Percentiles rank a stretch among this genome's conserved stretches.
Conservation (phyloP, 2,888 invertebrate species). For the Ormyrus rosae region DNA sequence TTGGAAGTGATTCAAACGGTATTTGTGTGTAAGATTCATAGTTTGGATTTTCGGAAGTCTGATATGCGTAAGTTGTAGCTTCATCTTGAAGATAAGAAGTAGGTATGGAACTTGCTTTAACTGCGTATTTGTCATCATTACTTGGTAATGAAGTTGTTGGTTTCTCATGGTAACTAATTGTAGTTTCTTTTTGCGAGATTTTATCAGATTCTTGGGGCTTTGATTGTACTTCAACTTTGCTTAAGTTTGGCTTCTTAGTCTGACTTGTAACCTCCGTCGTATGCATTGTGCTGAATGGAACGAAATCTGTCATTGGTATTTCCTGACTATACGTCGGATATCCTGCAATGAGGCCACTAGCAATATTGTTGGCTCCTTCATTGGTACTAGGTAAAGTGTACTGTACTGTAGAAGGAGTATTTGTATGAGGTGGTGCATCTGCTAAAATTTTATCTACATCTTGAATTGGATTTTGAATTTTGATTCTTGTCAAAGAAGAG, state of each 20-base stretch:
- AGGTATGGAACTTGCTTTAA: not conserved
- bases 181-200: not conserved
- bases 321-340: conserved; percentile 58
- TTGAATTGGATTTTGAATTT: conserved; percentile 51
- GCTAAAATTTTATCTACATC: conserved; percentile 65
- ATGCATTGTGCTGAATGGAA: not conserved
- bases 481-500: conserved; percentile 51
- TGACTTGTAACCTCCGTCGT: not conserved
- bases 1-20: conserved; percentile 34
- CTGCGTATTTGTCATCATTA: not conserved
- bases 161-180: conserved; percentile 21
- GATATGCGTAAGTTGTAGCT: conserved; percentile 24
- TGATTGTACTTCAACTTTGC: not conserved
- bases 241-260: conserved; percentile 10
- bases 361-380: conserved; percentile 59
- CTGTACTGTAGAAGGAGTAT: conserved; percentile 43
- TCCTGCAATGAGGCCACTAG: conserved; percentile 69
- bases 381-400: conserved; percentile 60
- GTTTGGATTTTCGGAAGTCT: conserved; percentile 15
- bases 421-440: conserved; percentile 56
- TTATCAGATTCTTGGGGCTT: conserved; percentile 14
- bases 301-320: conserved; percentile 23
- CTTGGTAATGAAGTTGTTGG: not conserved
- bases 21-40: conserved; percentile 42
- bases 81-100: not conserved